Evolutionary conservation across 2,888 invertebrate species (phyloP).

Genomic region (Timandra comae): DNA sequence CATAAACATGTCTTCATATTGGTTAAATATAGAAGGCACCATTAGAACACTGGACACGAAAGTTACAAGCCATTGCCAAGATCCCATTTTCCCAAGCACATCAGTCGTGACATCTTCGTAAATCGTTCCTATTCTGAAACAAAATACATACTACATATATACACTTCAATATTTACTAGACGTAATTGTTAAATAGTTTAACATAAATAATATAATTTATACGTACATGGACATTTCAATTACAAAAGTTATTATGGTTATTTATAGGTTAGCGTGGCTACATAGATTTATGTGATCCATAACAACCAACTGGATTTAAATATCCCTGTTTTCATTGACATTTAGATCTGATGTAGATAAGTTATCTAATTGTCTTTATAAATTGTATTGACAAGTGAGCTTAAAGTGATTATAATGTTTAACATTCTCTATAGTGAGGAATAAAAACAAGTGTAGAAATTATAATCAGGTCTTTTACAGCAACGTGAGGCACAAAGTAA

Average conservation of each 20-base stretch:
- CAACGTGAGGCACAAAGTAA: too few species aligned
- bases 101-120: slow-evolving; percentile 67
- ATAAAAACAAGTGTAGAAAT: too few species aligned
- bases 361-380: too few species aligned
- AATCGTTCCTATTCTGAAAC: slow-evolving; percentile 59
- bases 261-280: slow-evolving; percentile 4
- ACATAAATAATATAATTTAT: slow-evolving; percentile 2
- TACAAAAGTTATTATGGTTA: slow-evolving; percentile 6
- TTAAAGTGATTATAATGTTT: too few species aligned
- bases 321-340: too few species aligned
- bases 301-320: slow-evolving; percentile 10
- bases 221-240: slow-evolving; percentile 34
- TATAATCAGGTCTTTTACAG: too few species aligned
- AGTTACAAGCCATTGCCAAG: slow-evolving; percentile 65
- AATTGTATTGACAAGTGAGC: too few species aligned
- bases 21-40: slow-evolving; percentile 47
- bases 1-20: slow-evolving; percentile 54
- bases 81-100: slow-evolving; percentile 55
- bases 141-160: slow-evolving; percentile 1
- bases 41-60: slow-evolving; percentile 41
- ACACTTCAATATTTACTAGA: too few species aligned
- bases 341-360: too few species aligned
- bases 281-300: slow-evolving; percentile 11
- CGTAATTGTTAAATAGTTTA: slow-evolving; percentile 1
- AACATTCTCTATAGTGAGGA: too few species aligned